Conservation (phyloP, 2,113 vertebrate species). For the Anolis sagrei region DNA sequence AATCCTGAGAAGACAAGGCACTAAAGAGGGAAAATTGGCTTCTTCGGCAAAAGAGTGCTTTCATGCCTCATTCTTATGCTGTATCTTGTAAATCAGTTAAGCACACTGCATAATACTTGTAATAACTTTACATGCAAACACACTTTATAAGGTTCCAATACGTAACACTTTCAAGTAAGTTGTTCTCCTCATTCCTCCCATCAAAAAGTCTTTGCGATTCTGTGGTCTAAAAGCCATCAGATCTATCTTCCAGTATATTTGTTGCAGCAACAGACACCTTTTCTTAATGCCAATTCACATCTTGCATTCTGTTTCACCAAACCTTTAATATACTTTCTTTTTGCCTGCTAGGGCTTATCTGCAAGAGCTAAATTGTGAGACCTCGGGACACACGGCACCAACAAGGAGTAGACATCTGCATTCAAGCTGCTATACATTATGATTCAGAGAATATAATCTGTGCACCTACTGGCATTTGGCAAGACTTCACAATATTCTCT, state of each 20-base stretch:
- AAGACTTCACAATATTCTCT: accelerated
- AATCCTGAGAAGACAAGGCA: constrained; percentile 19
- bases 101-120: not conserved
- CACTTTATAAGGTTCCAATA: not conserved
- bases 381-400: not conserved
- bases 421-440: not conserved
- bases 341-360: not conserved
- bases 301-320: not conserved
- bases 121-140: constrained; percentile 1
- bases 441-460: not conserved
- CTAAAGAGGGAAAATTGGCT: not conserved
- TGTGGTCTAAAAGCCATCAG: not conserved
- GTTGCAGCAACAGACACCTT: not conserved
- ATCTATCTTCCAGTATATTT: not conserved
- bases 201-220: not conserved
- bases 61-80: not conserved
- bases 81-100: not conserved
- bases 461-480: not conserved
- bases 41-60: not conserved
- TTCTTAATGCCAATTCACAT: not conserved
- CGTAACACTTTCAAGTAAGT: not conserved
- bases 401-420: not conserved
- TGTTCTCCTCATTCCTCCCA: not conserved
- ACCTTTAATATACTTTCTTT: not conserved
- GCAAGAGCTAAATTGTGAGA: too few species aligned